These are phyloP conservation scores for Monopterus albus DNA, from an alignment of 2,113 vertebrate genomes.

Conservation along the genomic window DNA sequence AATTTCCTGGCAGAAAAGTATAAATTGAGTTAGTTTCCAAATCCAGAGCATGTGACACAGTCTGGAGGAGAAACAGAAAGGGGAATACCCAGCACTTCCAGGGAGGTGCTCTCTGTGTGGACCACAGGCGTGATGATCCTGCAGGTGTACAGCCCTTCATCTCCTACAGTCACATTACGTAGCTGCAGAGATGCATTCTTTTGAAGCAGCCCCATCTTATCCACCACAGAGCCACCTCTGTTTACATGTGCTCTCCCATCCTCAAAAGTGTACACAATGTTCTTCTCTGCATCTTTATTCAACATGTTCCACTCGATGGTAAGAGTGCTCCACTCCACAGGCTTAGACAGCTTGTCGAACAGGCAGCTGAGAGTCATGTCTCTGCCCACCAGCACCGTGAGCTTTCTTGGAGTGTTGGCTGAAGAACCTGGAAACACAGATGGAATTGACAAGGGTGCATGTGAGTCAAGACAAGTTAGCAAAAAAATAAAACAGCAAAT, in stretches of 20 bases:
- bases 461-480: background rate
- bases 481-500: background rate
- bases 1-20: too few relatives aligned
- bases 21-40: too few relatives aligned
- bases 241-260: conserved; percentile 19
- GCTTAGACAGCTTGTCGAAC: conserved; percentile 21
- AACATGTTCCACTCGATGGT: conserved; percentile 56
- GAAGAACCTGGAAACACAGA: conserved; percentile 31
- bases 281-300: conserved; percentile 3
- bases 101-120: conserved; percentile 31
- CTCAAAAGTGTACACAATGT: conserved; percentile 56
- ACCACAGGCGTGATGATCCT: conserved; percentile 60
- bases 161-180: conserved; percentile 50
- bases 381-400: conserved; percentile 23
- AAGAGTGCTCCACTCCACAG: conserved; percentile 28
- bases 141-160: conserved; percentile 74
- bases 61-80: background rate
- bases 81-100: conserved; percentile 67
- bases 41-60: background rate
- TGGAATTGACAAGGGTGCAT: too few relatives aligned
- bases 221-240: conserved; percentile 41
- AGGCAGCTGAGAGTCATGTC: conserved; percentile 59
- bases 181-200: conserved; percentile 68
- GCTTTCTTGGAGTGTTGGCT: background rate
- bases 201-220: conserved; percentile 25